Evolutionary conservation across 1,140 invertebrate genomes (phyloP).

Genomic region (Apocrypta bakeri): DNA sequence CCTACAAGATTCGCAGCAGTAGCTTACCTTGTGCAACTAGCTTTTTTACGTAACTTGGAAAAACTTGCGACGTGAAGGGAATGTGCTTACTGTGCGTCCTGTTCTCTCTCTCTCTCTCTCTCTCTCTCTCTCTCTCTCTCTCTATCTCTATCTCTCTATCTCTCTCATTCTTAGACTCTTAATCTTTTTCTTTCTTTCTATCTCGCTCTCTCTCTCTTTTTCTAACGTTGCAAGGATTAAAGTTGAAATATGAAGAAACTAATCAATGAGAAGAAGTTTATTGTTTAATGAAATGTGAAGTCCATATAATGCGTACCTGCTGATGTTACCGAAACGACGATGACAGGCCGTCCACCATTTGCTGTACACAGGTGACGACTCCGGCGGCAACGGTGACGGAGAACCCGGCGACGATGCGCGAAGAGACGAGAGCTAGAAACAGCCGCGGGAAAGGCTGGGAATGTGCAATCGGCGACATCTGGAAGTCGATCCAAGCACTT

Average conservation of each 20-base stretch:
- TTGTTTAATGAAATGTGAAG: no score
- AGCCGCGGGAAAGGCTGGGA: background rate
- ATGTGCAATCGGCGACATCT: background rate
- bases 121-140: no score
- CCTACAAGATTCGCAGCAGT: no score
- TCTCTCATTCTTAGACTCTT: no score
- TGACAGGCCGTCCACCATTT: slow-evolving; percentile 70
- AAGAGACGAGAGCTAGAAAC: background rate
- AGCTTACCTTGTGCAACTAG: background rate
- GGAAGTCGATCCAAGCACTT: background rate
- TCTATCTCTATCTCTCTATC: no score
- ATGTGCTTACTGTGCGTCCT: background rate
- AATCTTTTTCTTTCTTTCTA: no score
- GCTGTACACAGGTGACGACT: slow-evolving; percentile 60
- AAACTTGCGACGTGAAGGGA: background rate
- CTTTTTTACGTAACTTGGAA: slow-evolving; percentile 31
- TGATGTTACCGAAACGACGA: slow-evolving; percentile 67
- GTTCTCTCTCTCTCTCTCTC: no score
- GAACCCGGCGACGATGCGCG: background rate
- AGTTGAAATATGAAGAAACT: no score
- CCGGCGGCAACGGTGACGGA: slow-evolving; percentile 6
- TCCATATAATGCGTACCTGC: slow-evolving; percentile 63
- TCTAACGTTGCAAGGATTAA: no score
- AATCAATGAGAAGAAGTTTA: no score
- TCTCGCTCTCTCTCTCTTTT: no score